A percentile compares a stretch with the other conserved stretches of the same genome.
These are phyloP conservation scores for Meandrina meandrites DNA, from an alignment of 92 coral and sea anemone species.

Conservation along the genomic window DNA sequence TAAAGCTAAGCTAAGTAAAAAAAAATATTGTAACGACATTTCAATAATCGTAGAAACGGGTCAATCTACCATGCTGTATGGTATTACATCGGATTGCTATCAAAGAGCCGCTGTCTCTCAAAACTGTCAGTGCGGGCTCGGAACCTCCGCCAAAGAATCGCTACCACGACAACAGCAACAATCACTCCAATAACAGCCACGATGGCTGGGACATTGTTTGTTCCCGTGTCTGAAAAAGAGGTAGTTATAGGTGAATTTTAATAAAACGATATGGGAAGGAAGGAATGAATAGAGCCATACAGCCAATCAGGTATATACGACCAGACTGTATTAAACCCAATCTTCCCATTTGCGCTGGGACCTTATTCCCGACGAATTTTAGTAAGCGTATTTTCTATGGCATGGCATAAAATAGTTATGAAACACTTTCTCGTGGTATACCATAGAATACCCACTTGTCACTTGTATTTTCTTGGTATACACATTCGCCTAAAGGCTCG, in stretches of 20 bases:
- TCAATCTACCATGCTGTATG: neutral
- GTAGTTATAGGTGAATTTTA: neutral
- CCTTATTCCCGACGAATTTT: too few species aligned
- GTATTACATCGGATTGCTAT: neutral
- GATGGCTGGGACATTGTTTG: neutral
- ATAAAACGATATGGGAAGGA: neutral
- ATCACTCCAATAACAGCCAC: conserved; percentile 1
- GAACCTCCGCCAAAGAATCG: neutral
- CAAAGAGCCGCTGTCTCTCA: neutral
- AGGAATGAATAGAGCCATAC: neutral
- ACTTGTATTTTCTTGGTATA: too few species aligned
- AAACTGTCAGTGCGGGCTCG: neutral
- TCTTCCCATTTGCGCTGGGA: too few species aligned
- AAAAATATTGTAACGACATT: neutral
- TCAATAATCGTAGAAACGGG: neutral
- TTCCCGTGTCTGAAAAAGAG: neutral
- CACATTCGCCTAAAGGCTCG: too few species aligned
- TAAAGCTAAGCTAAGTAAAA: too few species aligned
- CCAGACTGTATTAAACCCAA: too few species aligned
- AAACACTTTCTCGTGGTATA: too few species aligned
- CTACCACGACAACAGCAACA: neutral
- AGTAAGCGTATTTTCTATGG: too few species aligned
- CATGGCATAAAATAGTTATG: too few species aligned
- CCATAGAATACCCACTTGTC: too few species aligned
- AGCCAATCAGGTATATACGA: too few species aligned